Conservation (phyloP, 1,140 invertebrate species). For the Hirudo medicinalis region DNA sequence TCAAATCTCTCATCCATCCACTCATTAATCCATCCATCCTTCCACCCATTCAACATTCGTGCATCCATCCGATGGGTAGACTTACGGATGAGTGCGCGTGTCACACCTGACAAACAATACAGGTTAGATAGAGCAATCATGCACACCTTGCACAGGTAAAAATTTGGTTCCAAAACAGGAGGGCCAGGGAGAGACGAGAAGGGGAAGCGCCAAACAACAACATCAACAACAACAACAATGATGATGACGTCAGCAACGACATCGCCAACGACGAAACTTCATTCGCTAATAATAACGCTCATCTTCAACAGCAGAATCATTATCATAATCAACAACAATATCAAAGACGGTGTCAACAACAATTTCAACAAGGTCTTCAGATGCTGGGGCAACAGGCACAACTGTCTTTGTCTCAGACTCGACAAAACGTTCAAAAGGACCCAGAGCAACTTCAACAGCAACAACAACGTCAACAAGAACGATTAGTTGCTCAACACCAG, state of each 20-base stretch:
- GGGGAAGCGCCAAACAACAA: conserved; percentile 26
- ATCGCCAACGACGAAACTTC: neutral
- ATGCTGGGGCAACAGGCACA: too few relatives aligned
- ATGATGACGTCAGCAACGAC: neutral
- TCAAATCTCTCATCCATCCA: neutral
- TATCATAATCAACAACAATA: conserved; percentile 2
- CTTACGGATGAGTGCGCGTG: neutral
- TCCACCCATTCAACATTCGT: neutral
- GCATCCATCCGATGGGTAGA: conserved; percentile 7
- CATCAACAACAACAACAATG: conserved; percentile 14
- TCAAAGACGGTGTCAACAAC: neutral
- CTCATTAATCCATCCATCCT: neutral
- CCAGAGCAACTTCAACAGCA: conserved; percentile 13
- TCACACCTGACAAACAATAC: neutral
- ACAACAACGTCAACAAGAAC: conserved; percentile 18
- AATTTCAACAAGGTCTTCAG: neutral
- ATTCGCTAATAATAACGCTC: neutral
- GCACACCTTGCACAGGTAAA: conserved; percentile 50
- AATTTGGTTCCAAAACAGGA: conserved; percentile 68
- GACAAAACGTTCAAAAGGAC: neutral
- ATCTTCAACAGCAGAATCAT: conserved; percentile 7
- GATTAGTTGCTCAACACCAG: conserved; percentile 8
- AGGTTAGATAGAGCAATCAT: conserved; percentile 4
- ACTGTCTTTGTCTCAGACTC: neutral
- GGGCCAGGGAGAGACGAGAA: conserved; percentile 57